Percentiles rank a stretch among this genome's conserved stretches.
Evolutionary conservation across 2,113 vertebrate species (phyloP).

Genomic region (Sterrhoptilus dennistouni): DNA sequence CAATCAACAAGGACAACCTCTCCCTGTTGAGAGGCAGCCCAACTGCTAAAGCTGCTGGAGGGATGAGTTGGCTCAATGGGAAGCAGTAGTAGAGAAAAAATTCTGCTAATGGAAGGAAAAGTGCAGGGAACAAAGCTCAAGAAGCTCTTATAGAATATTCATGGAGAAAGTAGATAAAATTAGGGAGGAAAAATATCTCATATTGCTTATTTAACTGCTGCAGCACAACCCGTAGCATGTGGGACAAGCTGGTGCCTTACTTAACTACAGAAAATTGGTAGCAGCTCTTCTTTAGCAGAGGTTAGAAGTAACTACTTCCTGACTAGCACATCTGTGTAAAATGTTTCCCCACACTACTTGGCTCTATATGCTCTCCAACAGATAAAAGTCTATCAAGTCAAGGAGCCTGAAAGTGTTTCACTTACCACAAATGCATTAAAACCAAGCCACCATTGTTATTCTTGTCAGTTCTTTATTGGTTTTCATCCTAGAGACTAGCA

Average conservation of each 20-base stretch:
- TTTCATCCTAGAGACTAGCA: slow-evolving; percentile 78
- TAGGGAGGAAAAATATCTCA: background rate
- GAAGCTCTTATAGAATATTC: background rate
- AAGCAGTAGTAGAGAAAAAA: background rate
- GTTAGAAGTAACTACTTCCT: background rate
- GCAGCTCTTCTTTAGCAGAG: background rate
- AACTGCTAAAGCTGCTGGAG: background rate
- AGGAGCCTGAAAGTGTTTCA: background rate
- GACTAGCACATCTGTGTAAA: background rate
- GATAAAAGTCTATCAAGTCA: background rate
- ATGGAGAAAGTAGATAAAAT: background rate
- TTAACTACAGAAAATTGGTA: background rate
- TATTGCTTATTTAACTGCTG: background rate
- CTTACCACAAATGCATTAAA: background rate
- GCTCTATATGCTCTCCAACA: background rate
- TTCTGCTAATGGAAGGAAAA: background rate
- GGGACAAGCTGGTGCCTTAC: background rate
- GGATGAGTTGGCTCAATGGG: background rate
- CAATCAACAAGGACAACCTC: background rate
- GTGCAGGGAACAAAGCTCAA: background rate
- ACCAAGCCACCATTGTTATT: background rate
- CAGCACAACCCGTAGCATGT: background rate
- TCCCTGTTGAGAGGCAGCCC: background rate
- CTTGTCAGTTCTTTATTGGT: slow-evolving; percentile 80
- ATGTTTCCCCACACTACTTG: background rate